Evolutionary conservation across 2,888 invertebrate genomes (phyloP), one percentile per base, ranked within the genome.

Genomic region (Pimpla rufipes): DNA sequence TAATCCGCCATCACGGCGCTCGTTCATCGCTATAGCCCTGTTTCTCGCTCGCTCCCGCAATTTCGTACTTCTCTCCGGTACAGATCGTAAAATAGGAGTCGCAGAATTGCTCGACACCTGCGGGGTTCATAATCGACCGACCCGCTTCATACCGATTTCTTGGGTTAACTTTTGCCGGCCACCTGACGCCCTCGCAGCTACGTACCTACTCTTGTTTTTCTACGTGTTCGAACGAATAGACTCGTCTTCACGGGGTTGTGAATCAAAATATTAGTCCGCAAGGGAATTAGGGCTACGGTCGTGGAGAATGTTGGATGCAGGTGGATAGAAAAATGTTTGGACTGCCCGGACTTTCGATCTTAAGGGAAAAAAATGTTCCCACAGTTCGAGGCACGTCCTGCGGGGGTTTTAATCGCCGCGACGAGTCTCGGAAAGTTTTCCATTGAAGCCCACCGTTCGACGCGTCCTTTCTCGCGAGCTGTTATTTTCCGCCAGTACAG

Each of bases 191-290:
- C 35, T 50, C 71, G 73, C 78, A 73, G 42, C 68, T 83, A 52
- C 75, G 79, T 80, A 70, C 75, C 79, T 80, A 70, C 37, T 81
- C 64, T 80, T 83, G 76, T 91, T 90, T 89, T 90, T 85, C 84
- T 90, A 89, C 91, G 90, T 89, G 89, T 81, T 84, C 62, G 71
- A 82, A 71, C 57, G 77, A 74, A 74, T 84, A 86, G 86, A 85
- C 85, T 86, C 80, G 83, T 76, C 85, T 81, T 79, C 81, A 75
- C 84, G 82, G 85, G 85, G 89, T 90, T 90, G 85, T 89, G 89
- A 91, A 89, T 90, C 86, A 89, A 90, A 91, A 91, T 90, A 91
- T 91, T 88, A 85, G 84, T 76, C 78, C 85, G 77, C 83, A 50
- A 77, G 85, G 47, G 70, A 74, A 87, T 87, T 86, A 75, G 81